Evolutionary conservation across 2,113 vertebrate species (phyloP).

Genomic region (Syngnathus typhle): DNA sequence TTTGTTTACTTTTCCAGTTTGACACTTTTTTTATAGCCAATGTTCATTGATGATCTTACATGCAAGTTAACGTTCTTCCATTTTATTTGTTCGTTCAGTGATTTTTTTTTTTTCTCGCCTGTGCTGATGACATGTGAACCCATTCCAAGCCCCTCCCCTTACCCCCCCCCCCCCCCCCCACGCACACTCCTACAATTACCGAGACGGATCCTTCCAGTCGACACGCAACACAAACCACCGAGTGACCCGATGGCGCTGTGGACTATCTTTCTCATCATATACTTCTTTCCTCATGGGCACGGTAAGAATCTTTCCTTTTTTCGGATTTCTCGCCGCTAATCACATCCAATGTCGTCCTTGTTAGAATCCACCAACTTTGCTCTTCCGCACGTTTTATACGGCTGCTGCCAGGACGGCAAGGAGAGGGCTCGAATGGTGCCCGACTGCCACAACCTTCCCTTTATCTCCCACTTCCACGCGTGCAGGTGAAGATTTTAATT

Average conservation of each 20-base stretch:
- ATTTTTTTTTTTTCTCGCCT: background rate
- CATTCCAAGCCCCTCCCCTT: constrained; percentile 7
- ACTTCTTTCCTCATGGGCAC: constrained; percentile 27
- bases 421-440: constrained; percentile 61
- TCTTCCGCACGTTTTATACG: constrained; percentile 49
- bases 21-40: too few species aligned
- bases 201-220: background rate
- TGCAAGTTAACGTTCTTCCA: too few species aligned
- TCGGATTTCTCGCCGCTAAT: background rate
- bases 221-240: background rate
- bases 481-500: constrained; percentile 73
- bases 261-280: constrained; percentile 33
- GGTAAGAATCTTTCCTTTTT: constrained; percentile 25
- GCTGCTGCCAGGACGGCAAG: constrained; percentile 78
- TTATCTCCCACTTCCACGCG: constrained; percentile 58
- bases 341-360: background rate
- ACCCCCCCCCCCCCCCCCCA: background rate
- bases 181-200: background rate
- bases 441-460: constrained; percentile 67
- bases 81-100: background rate
- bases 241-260: constrained; percentile 22
- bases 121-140: background rate
- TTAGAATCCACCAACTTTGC: constrained; percentile 5
- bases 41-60: too few species aligned
- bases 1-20: too few species aligned